Evolutionary conservation across 2,888 invertebrate genomes (phyloP), one percentile per base, ranked within the genome.

Genomic region (Polia nebulosa): DNA sequence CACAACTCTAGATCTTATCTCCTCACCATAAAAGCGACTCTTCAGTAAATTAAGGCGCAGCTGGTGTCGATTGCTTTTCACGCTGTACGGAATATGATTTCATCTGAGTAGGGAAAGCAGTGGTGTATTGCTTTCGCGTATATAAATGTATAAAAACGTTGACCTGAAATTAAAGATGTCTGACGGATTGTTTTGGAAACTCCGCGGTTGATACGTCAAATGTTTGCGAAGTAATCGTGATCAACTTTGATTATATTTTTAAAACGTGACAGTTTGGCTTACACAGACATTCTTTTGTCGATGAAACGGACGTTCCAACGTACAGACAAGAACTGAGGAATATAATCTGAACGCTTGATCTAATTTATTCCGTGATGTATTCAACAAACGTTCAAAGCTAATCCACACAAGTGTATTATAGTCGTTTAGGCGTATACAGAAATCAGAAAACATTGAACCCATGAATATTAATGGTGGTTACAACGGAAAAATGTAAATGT

Each of bases 11-110:
- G 74, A 81, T 82, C 85, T 75, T 89, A 88, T 80, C 22, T n/a
- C 49, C 34, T 45, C 5, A 0, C 8, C 29, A 65, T 78, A 88
- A 73, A 83, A 76, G 56, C 41, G 44, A 71, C 70, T 78, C 74
- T 83, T 27, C 64, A 59, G 56, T 73, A 75, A 53, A 57, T 66
- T 49, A 49, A 39, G 47, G 36, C 58, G 60, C 63, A 64, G 69
- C 76, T 76, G 81, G 87, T 86, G 88, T 88, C 87, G 87, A 90
- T 90, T 87, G 88, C 88, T 89, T 90, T 92, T 90, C 88, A 89
- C 89, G 85, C 83, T 83, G 84, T 84, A 82, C 83, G 84, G 89
- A 89, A 90, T 91, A 91, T 90, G 90, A 92, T 93, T 92, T 91
- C 86, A 90, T 90, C 86, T 81, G 82, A 86, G 78, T 76, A 83